These are phyloP conservation scores for Allobates femoralis DNA, from an alignment of 2,797 vertebrate genomes.

Conservation along the genomic window DNA sequence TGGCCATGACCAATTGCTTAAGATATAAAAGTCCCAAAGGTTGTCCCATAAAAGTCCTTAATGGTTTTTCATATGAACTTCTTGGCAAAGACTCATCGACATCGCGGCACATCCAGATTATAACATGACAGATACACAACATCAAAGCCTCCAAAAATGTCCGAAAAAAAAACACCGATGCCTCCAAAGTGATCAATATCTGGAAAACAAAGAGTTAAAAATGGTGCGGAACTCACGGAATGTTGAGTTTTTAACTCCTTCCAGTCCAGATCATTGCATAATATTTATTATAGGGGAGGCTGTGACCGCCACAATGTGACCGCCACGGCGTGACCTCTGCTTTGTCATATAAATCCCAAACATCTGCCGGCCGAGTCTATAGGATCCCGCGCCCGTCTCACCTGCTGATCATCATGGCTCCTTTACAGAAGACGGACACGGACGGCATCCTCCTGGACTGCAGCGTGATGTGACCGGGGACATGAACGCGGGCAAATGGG, in stretches of 20 bases:
- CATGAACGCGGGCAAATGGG: constrained; percentile 20
- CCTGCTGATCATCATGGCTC: constrained; percentile 91
- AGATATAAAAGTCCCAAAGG: too few relatives aligned
- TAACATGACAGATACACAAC: not conserved
- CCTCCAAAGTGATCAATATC: not conserved
- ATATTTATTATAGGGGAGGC: too few relatives aligned
- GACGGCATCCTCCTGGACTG: constrained; percentile 79
- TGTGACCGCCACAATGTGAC: too few relatives aligned
- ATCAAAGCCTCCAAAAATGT: not conserved
- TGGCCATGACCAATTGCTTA: too few relatives aligned
- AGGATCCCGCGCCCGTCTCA: constrained; percentile 67
- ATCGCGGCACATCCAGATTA: too few relatives aligned
- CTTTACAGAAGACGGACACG: constrained; percentile 88
- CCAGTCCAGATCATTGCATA: not conserved
- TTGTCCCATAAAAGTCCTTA: too few relatives aligned
- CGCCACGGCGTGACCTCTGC: not conserved
- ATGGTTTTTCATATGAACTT: too few relatives aligned
- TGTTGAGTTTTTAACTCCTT: not conserved
- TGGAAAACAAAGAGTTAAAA: not conserved
- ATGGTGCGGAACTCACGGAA: not conserved
- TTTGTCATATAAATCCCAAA: not conserved
- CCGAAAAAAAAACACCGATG: not conserved
- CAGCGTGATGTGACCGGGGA: not conserved
- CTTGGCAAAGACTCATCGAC: too few relatives aligned
- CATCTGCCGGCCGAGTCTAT: not conserved